These are phyloP conservation scores for Lepus europaeus DNA, from an alignment of 2,113 vertebrate species.

Conservation along the genomic window DNA sequence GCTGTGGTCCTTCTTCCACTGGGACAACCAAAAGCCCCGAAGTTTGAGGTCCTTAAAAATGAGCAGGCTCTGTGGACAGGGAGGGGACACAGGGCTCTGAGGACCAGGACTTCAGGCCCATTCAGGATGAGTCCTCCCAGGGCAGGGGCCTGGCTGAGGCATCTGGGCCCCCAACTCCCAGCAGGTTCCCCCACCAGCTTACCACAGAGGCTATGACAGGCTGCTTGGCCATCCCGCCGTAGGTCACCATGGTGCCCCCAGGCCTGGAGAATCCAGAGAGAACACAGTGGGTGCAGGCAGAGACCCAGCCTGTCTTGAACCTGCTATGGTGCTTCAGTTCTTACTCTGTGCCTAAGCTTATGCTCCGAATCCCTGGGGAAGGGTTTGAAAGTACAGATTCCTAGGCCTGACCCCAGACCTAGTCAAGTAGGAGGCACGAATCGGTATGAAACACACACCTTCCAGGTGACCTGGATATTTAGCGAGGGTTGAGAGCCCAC, in stretches of 20 bases:
- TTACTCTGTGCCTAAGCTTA: neutral
- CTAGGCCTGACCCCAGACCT: neutral
- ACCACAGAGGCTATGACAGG: constrained; percentile 95
- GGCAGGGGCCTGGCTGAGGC: neutral
- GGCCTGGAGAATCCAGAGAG: constrained; percentile 84
- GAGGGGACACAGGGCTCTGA: constrained; percentile 1
- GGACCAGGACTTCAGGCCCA: neutral
- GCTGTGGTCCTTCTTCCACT: constrained; percentile 92
- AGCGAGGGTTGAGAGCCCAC: neutral
- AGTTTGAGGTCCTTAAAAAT: constrained; percentile 96
- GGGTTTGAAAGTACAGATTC: neutral
- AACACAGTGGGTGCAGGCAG: neutral
- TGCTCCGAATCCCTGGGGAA: constrained; percentile 32
- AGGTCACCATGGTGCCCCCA: constrained; percentile 96
- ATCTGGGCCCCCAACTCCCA: neutral
- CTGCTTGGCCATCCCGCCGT: constrained; percentile 98
- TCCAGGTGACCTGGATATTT: neutral
- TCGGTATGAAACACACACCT: neutral
- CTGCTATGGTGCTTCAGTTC: neutral
- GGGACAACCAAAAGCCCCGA: constrained; percentile 96
- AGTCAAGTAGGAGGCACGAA: neutral
- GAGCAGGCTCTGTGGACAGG: constrained; percentile 92
- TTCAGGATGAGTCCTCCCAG: neutral
- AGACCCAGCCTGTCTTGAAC: neutral
- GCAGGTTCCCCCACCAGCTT: constrained; percentile 78